Conservation (phyloP, 92 coral and sea anemone species). For the Epizoanthus scotinus region DNA sequence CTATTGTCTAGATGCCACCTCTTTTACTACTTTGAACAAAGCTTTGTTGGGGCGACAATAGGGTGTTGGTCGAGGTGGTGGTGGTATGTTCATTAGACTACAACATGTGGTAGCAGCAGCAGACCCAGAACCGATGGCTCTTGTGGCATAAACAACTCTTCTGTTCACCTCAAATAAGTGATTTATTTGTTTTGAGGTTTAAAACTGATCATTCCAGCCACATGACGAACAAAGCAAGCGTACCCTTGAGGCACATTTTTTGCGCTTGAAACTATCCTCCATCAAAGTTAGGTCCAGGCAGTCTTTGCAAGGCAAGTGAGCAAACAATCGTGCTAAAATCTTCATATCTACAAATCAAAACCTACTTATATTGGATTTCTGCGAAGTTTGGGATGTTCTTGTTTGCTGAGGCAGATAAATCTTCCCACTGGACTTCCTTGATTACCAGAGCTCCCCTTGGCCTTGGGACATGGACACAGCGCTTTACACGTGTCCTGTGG, state of each 20-base stretch:
- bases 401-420: constrained; percentile 32
- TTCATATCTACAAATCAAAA: constrained; percentile 43
- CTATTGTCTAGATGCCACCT: constrained; percentile 39
- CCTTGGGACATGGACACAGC: neutral
- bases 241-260: constrained; percentile 39
- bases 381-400: neutral
- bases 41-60: constrained; percentile 41
- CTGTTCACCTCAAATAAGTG: too few relatives aligned
- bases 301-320: constrained; percentile 17
- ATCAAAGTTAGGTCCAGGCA: neutral
- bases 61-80: constrained; percentile 22
- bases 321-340: constrained; percentile 34
- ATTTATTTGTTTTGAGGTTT: constrained; percentile 1
- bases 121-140: constrained; percentile 34
- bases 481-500: neutral
- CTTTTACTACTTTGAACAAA: constrained; percentile 34
- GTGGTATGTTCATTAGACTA: constrained; percentile 46
- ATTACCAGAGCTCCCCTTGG: neutral
- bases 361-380: constrained; percentile 36
- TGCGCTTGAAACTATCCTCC: constrained; percentile 25
- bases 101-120: constrained; percentile 31
- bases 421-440: neutral
- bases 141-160: too few relatives aligned
- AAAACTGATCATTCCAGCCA: constrained; percentile 31
- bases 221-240: constrained; percentile 38